Evolutionary conservation across 2,797 vertebrate genomes (phyloP), one percentile per base, ranked within the genome.

Genomic region (Chaetodon trifasciatus): DNA sequence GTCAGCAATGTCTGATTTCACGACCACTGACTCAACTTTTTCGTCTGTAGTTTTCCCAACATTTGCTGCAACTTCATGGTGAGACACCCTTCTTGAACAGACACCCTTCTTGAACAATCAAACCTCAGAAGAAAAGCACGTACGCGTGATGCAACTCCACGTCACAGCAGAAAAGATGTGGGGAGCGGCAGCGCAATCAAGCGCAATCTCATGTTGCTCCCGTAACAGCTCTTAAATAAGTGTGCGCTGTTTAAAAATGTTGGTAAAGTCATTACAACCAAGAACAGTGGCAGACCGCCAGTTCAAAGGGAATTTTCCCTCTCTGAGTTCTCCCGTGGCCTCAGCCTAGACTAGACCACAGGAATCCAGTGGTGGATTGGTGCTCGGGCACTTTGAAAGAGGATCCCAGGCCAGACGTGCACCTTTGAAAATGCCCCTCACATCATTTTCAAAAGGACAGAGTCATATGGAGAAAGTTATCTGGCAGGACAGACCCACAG

Each of bases 211-310:
- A 60, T 35, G 40, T 58, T 62, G 70, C 87, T 87, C 79, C 87
- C 55, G 65, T 76, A 86, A 86, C 80, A 81, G 86, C 81, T 86
- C 81, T 88, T 89, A 81, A 88, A 92, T 86, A 91, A 39, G 78
- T 85, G 84, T 77, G 88, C 4, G 56, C 86, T 73, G 76, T 82
- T 88, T 78, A 62, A 87, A 92, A 91, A 86, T 79, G 89, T 92
- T 93, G 95, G 93, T 94, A 93, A 95, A 95, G 93, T 90, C 93
- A 94, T 95, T 94, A 94, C 85, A 89, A 89, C 75, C 55, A 47
- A 83, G 90, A 90, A 89, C 91, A 81, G 94, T 92, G 93, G 94
- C 93, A 91, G 81, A 44, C 89, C 32, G 94, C 94, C 94, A 95
- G 91, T 90, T 95, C 90, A 94, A 94, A 94, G 91, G 83, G 90